These are phyloP conservation scores for Dolomedes plantarius DNA, from an alignment of 2,888 invertebrate species.

Conservation along the genomic window DNA sequence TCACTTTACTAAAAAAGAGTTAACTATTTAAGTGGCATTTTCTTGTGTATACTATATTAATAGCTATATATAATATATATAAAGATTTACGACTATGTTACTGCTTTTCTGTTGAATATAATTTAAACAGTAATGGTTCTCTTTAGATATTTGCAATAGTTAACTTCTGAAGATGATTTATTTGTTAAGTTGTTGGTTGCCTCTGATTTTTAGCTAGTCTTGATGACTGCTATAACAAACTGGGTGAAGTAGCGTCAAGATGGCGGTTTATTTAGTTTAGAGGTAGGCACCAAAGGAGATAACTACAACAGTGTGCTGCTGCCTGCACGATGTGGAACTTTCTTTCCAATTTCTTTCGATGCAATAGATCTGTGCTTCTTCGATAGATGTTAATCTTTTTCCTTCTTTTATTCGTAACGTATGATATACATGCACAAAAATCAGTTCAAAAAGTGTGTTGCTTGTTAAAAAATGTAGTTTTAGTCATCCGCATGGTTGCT, in stretches of 20 bases:
- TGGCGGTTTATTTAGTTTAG: slow-evolving; percentile 36
- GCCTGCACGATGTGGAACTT: slow-evolving; percentile 24
- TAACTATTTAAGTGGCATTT: slow-evolving; percentile 18
- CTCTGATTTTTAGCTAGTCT: slow-evolving; percentile 20
- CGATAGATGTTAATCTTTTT: slow-evolving; percentile 58
- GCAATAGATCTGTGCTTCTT: slow-evolving; percentile 49
- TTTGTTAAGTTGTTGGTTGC: slow-evolving; percentile 38
- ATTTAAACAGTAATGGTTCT: slow-evolving; percentile 31
- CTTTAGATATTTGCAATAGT: slow-evolving; percentile 47
- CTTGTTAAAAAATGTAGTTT: slow-evolving; percentile 63
- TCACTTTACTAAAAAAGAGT: background rate
- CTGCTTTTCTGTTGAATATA: slow-evolving; percentile 48
- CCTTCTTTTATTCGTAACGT: slow-evolving; percentile 26
- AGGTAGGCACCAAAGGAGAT: slow-evolving; percentile 57
- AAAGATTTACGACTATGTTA: slow-evolving; percentile 63
- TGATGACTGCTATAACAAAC: slow-evolving; percentile 62
- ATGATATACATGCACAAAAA: slow-evolving; percentile 43
- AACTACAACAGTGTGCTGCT: slow-evolving; percentile 51
- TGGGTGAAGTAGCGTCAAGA: slow-evolving; percentile 60
- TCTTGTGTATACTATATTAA: slow-evolving; percentile 51
- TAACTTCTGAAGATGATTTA: slow-evolving; percentile 24
- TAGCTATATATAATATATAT: slow-evolving; percentile 47
- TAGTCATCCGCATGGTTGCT: slow-evolving; percentile 46
- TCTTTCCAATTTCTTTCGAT: slow-evolving; percentile 12
- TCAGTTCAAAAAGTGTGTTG: slow-evolving; percentile 50